Evolutionary conservation across 2,797 vertebrate genomes (phyloP).

Genomic region (Lemur catta): DNA sequence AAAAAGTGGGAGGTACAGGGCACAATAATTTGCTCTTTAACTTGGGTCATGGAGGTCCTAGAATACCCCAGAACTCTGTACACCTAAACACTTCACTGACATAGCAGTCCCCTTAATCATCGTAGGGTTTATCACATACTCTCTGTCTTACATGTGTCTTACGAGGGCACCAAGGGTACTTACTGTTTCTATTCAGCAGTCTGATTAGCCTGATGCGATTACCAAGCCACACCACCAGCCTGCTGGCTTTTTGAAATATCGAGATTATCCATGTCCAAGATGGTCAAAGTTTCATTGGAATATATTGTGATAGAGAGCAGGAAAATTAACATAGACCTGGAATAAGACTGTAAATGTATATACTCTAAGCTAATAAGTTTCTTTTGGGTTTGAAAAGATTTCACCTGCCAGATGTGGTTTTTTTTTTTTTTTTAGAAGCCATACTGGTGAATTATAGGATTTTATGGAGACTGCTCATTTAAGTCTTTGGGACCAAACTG

Average conservation of each 20-base stretch:
- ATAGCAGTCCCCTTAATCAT: neutral
- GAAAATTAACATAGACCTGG: neutral
- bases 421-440: neutral
- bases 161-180: neutral
- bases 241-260: neutral
- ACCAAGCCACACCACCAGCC: neutral
- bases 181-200: neutral
- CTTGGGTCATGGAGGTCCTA: too few species aligned
- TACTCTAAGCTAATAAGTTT: neutral
- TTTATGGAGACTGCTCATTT: neutral
- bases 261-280: neutral
- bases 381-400: neutral
- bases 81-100: neutral
- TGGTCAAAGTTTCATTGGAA: neutral
- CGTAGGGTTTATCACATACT: neutral
- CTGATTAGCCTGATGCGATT: neutral
- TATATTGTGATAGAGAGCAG: neutral
- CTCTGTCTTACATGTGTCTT: neutral
- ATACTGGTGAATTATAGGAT: neutral
- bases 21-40: neutral
- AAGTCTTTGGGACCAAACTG: neutral
- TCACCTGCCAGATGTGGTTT: neutral
- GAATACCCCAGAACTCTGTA: neutral
- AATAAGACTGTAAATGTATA: neutral
- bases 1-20: neutral